Evolutionary conservation across 2,888 invertebrate species (phyloP).

Genomic region (Pinctada fucata): DNA sequence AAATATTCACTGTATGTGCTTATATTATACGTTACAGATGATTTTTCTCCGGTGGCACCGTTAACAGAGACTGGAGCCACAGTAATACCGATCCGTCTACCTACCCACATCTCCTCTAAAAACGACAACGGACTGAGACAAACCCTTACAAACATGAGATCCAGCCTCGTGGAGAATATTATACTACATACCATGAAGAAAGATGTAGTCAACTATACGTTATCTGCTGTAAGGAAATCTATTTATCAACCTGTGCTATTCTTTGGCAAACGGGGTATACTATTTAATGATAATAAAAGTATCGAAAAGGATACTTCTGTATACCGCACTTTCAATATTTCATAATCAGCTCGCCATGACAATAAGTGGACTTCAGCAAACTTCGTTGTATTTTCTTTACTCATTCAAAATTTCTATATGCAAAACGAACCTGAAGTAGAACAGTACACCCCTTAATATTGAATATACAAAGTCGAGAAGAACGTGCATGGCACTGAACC

Average conservation of each 20-base stretch:
- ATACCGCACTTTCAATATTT: too few relatives aligned
- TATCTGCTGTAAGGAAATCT: slow-evolving; percentile 55
- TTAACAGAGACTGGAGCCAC: slow-evolving; percentile 56
- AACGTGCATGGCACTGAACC: too few relatives aligned
- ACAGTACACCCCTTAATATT: too few relatives aligned
- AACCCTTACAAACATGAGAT: slow-evolving; percentile 62
- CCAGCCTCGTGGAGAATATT: slow-evolving; percentile 62
- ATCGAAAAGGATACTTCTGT: too few relatives aligned
- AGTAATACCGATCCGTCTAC: slow-evolving; percentile 67
- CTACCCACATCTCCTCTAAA: slow-evolving; percentile 51
- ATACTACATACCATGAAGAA: slow-evolving; percentile 68
- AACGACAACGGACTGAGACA: slow-evolving; percentile 58
- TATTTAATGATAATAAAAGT: neutral
- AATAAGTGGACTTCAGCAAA: too few relatives aligned
- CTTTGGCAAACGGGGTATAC: neutral
- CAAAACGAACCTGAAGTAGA: too few relatives aligned
- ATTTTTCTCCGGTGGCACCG: slow-evolving; percentile 66
- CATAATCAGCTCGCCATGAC: too few relatives aligned
- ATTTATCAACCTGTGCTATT: neutral
- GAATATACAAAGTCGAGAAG: too few relatives aligned
- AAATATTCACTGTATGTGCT: too few relatives aligned
- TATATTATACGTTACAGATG: slow-evolving; percentile 48
- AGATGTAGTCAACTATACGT: slow-evolving; percentile 61
- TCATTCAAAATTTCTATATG: too few relatives aligned
- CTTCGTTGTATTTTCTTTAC: too few relatives aligned